Percentiles rank a stretch among this genome's conserved stretches.
Conservation (phyloP, 2,113 vertebrate genomes). For the Ophthalmolycus amberensis region DNA sequence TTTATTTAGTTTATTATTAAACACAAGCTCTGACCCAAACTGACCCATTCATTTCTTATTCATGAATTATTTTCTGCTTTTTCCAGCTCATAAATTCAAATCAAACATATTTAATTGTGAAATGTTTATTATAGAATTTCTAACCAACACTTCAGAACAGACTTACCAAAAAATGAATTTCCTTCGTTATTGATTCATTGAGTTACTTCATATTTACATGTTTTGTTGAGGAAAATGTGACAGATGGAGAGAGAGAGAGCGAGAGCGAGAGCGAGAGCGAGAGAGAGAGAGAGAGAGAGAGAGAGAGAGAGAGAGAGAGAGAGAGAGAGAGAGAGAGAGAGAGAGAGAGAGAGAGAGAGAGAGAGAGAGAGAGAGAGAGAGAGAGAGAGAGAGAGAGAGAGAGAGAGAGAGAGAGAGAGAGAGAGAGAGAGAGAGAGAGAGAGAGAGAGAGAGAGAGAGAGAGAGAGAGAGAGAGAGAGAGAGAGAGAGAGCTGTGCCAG, state of each 20-base stretch:
- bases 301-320: too few relatives aligned
- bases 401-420: too few relatives aligned
- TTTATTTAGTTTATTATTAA: background rate
- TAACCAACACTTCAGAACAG: background rate
- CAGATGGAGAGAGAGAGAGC: too few relatives aligned
- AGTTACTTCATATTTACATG: background rate
- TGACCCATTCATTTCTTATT: background rate
- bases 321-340: too few relatives aligned
- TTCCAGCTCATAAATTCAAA: background rate
- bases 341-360: too few relatives aligned
- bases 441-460: conserved; percentile 11
- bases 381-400: too few relatives aligned
- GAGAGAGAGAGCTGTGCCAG: conserved; percentile 62
- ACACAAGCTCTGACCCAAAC: background rate
- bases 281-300: too few relatives aligned
- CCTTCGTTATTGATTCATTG: background rate
- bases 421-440: too few relatives aligned
- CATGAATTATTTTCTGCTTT: background rate
- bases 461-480: conserved; percentile 39
- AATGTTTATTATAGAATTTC: background rate
- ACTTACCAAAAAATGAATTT: background rate
- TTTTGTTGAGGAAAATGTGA: too few relatives aligned
- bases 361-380: too few relatives aligned
- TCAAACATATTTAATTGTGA: background rate
- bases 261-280: too few relatives aligned